Percentiles rank a stretch among this genome's conserved stretches.
phyloP scores from a whole-genome alignment of 1,140 invertebrate genomes.

The Anagrus nilaparvatae region DNA sequence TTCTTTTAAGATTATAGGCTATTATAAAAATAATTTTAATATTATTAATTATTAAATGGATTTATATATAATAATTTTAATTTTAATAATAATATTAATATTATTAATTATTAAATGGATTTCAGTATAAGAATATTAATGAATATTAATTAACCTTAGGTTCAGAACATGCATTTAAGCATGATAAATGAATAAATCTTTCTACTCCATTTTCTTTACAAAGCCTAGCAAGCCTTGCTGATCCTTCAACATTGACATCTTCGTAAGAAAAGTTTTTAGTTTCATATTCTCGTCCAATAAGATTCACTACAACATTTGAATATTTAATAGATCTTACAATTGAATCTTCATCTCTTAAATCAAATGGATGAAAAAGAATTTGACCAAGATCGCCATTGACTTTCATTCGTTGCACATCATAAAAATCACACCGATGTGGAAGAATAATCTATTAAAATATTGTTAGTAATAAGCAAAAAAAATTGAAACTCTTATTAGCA shows the following conservation, averaged over 20 bases:
- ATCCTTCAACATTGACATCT: constrained; percentile 70
- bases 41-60: constrained; percentile 5
- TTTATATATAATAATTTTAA: background rate
- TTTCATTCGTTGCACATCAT: constrained; percentile 66
- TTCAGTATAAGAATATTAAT: no score
- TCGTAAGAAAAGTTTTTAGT: constrained; percentile 80
- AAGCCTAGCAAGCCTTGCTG: constrained; percentile 63
- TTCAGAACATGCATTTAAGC: constrained; percentile 57
- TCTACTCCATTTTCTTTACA: constrained; percentile 68
- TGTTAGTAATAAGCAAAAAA: background rate
- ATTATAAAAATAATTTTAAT: constrained; percentile 16
- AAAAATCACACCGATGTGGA: constrained; percentile 83
- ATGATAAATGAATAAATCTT: constrained; percentile 75
- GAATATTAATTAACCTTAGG: constrained; percentile 43
- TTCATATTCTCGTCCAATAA: constrained; percentile 85
- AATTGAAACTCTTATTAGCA: no score
- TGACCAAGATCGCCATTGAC: constrained; percentile 91
- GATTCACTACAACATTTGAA: constrained; percentile 96
- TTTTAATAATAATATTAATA: constrained; percentile 1
- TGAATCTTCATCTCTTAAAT: constrained; percentile 80
- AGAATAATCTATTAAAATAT: constrained; percentile 69
- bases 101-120: background rate
- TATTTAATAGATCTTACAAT: constrained; percentile 82
- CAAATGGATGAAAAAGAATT: constrained; percentile 79
- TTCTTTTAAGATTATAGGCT: constrained; percentile 41